These are phyloP conservation scores for Sinelater perroti DNA, from an alignment of 2,888 invertebrate genomes.

Conservation along the genomic window DNA sequence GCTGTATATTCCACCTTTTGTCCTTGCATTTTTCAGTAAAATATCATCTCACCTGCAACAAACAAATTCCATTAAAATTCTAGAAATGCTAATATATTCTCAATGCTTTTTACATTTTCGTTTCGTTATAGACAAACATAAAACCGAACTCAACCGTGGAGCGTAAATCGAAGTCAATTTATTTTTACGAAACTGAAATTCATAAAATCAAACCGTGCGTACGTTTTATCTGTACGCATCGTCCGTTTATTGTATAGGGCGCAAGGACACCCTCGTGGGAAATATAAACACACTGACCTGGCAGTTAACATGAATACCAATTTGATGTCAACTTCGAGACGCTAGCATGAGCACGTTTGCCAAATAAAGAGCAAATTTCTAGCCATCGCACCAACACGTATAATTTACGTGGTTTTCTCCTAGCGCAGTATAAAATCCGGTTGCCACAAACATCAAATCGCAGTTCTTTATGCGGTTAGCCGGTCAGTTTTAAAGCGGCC, in stretches of 20 bases:
- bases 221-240: background rate
- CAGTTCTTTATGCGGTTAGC: too few relatives aligned
- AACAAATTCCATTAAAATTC: too few relatives aligned
- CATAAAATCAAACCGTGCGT: constrained; percentile 3
- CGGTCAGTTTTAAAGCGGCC: too few relatives aligned
- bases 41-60: too few relatives aligned
- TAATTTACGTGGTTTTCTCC: constrained; percentile 8
- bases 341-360: constrained; percentile 18
- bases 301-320: constrained; percentile 24
- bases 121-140: too few relatives aligned
- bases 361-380: constrained; percentile 22
- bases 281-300: constrained; percentile 15
- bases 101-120: too few relatives aligned
- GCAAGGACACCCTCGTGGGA: background rate
- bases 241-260: background rate
- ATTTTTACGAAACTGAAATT: background rate
- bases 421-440: constrained; percentile 5
- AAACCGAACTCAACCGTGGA: too few relatives aligned
- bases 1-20: too few relatives aligned
- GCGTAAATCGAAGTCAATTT: background rate
- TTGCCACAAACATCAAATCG: constrained; percentile 6
- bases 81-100: too few relatives aligned
- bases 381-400: constrained; percentile 7
- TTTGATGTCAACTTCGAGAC: constrained; percentile 21
- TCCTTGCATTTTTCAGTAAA: too few relatives aligned